Percentiles rank a stretch among this genome's conserved stretches.
phyloP scores from a whole-genome alignment of 2,113 vertebrate genomes.

The Salvelinus alpinus region DNA sequence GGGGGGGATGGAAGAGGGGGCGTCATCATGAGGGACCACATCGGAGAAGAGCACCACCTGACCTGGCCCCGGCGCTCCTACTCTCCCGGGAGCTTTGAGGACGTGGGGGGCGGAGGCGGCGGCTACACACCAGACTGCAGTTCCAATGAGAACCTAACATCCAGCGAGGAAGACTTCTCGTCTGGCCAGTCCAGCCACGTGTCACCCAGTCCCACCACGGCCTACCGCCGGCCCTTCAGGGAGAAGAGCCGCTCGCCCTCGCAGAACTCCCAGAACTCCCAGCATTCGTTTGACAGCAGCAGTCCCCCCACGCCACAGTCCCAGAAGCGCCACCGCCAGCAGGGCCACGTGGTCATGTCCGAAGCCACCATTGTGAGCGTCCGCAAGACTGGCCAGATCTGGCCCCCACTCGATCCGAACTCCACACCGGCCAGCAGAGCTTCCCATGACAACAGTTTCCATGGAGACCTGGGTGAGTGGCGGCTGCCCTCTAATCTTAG shows the following conservation, averaged over 20 bases:
- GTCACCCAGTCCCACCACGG: conserved; percentile 90
- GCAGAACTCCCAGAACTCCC: conserved; percentile 95
- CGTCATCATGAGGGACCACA: conserved; percentile 77
- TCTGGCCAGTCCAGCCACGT: conserved; percentile 95
- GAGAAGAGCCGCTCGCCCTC: conserved; percentile 95
- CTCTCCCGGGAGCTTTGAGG: conserved; percentile 92
- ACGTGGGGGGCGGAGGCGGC: conserved; percentile 86
- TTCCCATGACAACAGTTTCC: conserved; percentile 85
- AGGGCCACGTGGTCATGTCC: conserved; percentile 85
- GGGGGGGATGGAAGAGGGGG: conserved; percentile 72
- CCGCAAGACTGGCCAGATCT: conserved; percentile 92
- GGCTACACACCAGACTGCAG: conserved; percentile 98
- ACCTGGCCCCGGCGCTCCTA: conserved; percentile 95
- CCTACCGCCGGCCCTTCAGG: conserved; percentile 83
- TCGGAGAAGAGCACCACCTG: conserved; percentile 84
- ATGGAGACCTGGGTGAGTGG: conserved; percentile 87
- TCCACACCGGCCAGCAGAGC: conserved; percentile 72
- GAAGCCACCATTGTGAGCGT: conserved; percentile 92
- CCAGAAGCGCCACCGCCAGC: conserved; percentile 87
- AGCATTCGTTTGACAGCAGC: conserved; percentile 96
- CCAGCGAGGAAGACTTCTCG: conserved; percentile 97
- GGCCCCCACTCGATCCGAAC: conserved; percentile 88
- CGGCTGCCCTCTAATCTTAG: conserved; percentile 27
- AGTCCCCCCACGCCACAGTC: conserved; percentile 95
- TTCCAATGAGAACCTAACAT: conserved; percentile 98